phyloP scores from a whole-genome alignment of 1,140 invertebrate genomes.

The Hirudo medicinalis region DNA sequence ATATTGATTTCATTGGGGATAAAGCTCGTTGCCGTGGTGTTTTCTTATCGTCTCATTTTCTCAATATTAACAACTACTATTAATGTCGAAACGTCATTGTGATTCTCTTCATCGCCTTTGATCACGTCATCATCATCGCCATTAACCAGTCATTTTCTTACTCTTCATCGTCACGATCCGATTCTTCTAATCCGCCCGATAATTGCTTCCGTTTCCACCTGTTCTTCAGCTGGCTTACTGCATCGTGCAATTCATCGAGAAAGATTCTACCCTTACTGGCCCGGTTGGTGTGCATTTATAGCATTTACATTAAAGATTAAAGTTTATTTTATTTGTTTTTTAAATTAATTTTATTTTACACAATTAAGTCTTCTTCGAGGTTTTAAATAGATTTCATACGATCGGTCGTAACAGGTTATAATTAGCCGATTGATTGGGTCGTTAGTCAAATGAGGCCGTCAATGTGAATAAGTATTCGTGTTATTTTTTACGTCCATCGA shows the following conservation, averaged over 20 bases:
- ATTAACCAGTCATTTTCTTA: neutral
- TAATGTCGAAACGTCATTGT: neutral
- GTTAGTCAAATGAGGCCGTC: no score
- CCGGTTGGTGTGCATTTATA: neutral
- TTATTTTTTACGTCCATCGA: no score
- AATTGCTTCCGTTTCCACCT: neutral
- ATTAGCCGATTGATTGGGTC: no score
- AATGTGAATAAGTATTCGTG: no score
- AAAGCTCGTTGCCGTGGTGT: neutral
- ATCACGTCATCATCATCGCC: neutral
- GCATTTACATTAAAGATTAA: neutral
- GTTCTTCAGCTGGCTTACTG: constrained; percentile 56
- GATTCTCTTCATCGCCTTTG: neutral
- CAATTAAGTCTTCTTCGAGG: no score
- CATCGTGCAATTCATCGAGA: constrained; percentile 86
- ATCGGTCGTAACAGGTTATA: no score
- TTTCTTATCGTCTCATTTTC: neutral
- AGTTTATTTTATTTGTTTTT: neutral
- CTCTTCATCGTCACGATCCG: neutral
- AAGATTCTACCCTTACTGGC: constrained; percentile 57
- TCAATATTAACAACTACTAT: neutral
- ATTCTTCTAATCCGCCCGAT: neutral
- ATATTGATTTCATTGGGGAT: neutral
- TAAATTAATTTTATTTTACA: no score
- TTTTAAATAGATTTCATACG: no score